These are phyloP conservation scores for Lepidotrigona ventralis DNA, from an alignment of 1,140 invertebrate genomes.

Conservation along the genomic window DNA sequence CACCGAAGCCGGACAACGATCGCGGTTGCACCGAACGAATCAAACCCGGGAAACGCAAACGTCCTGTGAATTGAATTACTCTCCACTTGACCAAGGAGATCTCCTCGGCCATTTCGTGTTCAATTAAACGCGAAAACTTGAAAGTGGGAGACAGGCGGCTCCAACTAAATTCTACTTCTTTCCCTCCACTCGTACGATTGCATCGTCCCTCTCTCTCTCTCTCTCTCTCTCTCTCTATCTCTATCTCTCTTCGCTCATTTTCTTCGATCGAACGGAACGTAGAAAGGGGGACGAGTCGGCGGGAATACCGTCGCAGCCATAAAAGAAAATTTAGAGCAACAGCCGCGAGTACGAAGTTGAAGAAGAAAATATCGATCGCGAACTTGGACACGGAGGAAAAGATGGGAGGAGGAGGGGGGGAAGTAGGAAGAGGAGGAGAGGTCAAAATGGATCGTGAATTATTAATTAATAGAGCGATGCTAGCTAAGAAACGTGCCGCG, in stretches of 20 bases:
- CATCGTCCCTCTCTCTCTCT: too few species aligned
- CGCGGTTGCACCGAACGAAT: neutral
- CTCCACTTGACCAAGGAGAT: neutral
- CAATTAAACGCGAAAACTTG: conserved; percentile 34
- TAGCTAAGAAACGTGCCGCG: conserved; percentile 32
- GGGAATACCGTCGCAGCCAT: neutral
- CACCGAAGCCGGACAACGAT: neutral
- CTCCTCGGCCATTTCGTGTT: neutral
- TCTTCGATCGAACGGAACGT: neutral
- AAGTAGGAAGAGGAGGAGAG: too few species aligned
- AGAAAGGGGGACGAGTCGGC: neutral
- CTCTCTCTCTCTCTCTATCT: too few species aligned
- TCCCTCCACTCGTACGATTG: neutral
- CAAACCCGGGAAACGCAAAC: neutral
- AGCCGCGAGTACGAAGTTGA: conserved; percentile 5
- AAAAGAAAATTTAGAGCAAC: conserved; percentile 38
- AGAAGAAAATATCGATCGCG: conserved; percentile 14
- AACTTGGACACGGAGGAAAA: neutral
- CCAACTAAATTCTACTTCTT: conserved; percentile 18
- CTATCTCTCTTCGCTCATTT: neutral
- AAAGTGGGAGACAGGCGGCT: neutral
- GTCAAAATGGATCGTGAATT: conserved; percentile 37
- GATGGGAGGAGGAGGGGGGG: neutral
- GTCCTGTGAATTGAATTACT: conserved; percentile 29
- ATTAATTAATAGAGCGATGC: conserved; percentile 49